These are phyloP conservation scores for Ennomos fuscantarius DNA, from an alignment of 2,888 invertebrate species.

Conservation along the genomic window DNA sequence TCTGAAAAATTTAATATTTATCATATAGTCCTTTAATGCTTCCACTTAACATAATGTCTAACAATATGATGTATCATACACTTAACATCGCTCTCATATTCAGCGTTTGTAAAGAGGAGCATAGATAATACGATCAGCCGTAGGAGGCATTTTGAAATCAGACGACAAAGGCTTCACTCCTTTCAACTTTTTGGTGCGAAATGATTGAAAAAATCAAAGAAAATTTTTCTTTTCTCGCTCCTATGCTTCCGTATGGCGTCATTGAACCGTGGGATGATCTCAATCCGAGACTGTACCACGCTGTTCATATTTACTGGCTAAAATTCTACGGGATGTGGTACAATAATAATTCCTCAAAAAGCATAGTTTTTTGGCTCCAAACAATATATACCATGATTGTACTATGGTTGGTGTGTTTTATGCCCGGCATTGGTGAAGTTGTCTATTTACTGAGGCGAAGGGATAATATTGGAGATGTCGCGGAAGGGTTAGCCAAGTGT, in stretches of 20 bases:
- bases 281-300: constrained; percentile 72
- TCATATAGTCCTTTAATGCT: constrained; percentile 27
- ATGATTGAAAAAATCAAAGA: constrained; percentile 55
- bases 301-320: constrained; percentile 80
- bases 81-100: constrained; percentile 59
- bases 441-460: constrained; percentile 88
- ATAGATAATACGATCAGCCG: constrained; percentile 55
- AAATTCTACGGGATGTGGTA: constrained; percentile 83
- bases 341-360: constrained; percentile 60
- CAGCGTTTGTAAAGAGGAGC: constrained; percentile 43
- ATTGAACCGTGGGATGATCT: constrained; percentile 73
- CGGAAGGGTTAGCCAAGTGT: constrained; percentile 70
- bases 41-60: constrained; percentile 63
- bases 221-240: constrained; percentile 53
- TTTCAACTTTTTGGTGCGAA: constrained; percentile 38
- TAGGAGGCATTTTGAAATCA: constrained; percentile 61
- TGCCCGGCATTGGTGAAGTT: constrained; percentile 85
- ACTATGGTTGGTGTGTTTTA: constrained; percentile 77
- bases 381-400: constrained; percentile 65
- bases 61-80: constrained; percentile 65
- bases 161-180: constrained; percentile 53
- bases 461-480: constrained; percentile 86
- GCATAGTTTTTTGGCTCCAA: constrained; percentile 66
- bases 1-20: too few species aligned
- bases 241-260: constrained; percentile 70